These are phyloP conservation scores for Leptodactylus fuscus DNA, from an alignment of 2,113 vertebrate genomes.

Conservation along the genomic window DNA sequence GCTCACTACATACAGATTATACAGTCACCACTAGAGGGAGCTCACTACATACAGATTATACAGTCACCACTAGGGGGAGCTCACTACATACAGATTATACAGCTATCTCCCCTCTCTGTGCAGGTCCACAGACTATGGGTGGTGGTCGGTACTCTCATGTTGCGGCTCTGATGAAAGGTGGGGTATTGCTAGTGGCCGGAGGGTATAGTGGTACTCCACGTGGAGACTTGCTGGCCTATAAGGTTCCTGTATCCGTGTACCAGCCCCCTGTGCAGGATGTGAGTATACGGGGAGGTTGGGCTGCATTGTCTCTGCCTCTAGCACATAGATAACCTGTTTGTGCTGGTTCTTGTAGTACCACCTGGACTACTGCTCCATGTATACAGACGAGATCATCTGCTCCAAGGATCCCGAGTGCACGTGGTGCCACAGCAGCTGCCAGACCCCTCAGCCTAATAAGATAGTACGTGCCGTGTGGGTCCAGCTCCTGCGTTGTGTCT, in stretches of 20 bases:
- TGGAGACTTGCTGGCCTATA: constrained; percentile 88
- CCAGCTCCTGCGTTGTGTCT: background rate
- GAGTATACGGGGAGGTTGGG: constrained; percentile 47
- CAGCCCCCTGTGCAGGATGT: constrained; percentile 77
- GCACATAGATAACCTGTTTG: background rate
- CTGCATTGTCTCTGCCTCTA: background rate
- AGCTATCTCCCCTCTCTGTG: too few species aligned
- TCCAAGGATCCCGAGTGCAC: constrained; percentile 89
- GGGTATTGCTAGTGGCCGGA: constrained; percentile 86
- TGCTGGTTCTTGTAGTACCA: constrained; percentile 69
- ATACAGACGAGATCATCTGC: constrained; percentile 84
- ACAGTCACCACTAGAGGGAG: too few species aligned
- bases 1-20: too few species aligned
- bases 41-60: too few species aligned
- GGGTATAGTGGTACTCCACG: constrained; percentile 88
- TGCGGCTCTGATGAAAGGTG: constrained; percentile 85
- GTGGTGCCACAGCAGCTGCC: constrained; percentile 88
- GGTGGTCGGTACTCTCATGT: constrained; percentile 90
- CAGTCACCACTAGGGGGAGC: too few species aligned
- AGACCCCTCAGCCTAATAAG: constrained; percentile 81
- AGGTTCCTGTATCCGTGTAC: constrained; percentile 89
- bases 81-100: too few species aligned
- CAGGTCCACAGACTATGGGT: constrained; percentile 71
- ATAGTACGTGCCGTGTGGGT: constrained; percentile 67
- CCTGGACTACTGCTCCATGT: constrained; percentile 84